Evolutionary conservation across 2,797 vertebrate genomes (phyloP).

Genomic region (Phataginus tetradactyla): DNA sequence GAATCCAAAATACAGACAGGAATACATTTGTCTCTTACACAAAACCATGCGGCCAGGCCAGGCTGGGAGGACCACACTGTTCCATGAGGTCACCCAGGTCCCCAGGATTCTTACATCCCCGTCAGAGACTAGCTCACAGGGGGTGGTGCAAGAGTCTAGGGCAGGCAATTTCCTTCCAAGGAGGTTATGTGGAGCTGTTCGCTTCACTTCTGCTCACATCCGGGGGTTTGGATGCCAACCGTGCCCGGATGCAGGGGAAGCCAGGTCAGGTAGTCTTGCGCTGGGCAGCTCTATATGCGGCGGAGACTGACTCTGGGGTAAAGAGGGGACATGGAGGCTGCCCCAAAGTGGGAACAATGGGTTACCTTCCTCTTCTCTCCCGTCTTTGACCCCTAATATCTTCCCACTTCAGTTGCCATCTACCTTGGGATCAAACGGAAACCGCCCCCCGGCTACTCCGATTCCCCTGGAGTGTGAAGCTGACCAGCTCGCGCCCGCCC

Average conservation of each 20-base stretch:
- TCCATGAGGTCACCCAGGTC: neutral
- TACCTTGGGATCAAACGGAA: constrained; percentile 97
- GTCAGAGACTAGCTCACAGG: neutral
- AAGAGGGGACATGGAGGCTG: neutral
- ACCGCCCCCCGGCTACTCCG: constrained; percentile 94
- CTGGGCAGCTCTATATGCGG: neutral
- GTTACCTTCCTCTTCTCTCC: no score
- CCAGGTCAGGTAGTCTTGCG: neutral
- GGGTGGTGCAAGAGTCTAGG: no score
- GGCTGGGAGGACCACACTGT: neutral
- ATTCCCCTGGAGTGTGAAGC: constrained; percentile 95
- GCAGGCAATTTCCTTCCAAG: neutral
- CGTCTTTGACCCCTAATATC: neutral
- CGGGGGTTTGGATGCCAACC: neutral
- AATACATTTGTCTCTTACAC: neutral
- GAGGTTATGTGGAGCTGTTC: no score
- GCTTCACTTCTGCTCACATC: neutral
- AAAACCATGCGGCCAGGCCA: neutral
- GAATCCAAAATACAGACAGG: neutral
- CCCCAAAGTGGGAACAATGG: neutral
- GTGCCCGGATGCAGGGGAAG: neutral
- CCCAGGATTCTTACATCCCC: neutral
- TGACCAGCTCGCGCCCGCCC: constrained; percentile 90
- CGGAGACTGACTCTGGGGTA: neutral
- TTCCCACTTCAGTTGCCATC: constrained; percentile 90